Conservation (phyloP, 1,140 invertebrate species). For the Drosophila tsacasi region DNA sequence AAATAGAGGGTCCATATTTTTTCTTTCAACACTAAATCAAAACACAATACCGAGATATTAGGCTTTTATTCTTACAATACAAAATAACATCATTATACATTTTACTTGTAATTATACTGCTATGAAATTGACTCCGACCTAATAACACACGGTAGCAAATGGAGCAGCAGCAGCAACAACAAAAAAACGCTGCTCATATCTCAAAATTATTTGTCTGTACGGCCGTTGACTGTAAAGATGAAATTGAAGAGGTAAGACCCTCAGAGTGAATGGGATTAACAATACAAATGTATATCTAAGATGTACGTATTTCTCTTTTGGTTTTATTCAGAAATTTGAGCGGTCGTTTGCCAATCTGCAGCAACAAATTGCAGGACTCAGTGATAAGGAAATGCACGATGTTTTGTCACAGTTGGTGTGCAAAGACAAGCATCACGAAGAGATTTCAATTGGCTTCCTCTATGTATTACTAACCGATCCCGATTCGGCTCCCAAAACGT, state of each 20-base stretch:
- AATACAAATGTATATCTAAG: not conserved
- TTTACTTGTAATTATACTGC: slow-evolving; percentile 22
- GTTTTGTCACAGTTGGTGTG: slow-evolving; percentile 94
- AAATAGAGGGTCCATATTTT: slow-evolving; percentile 52
- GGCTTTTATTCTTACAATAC: slow-evolving; percentile 13
- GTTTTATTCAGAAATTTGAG: slow-evolving; percentile 93
- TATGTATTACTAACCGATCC: slow-evolving; percentile 96
- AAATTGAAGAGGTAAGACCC: slow-evolving; percentile 77
- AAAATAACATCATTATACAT: slow-evolving; percentile 37
- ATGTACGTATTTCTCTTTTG: not conserved
- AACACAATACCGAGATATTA: slow-evolving; percentile 37
- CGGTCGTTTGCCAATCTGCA: slow-evolving; percentile 92
- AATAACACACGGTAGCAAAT: slow-evolving; percentile 51
- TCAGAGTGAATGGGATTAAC: not conserved
- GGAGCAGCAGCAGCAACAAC: slow-evolving; percentile 67
- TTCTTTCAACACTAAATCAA: slow-evolving; percentile 56
- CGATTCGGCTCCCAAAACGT: slow-evolving; percentile 92
- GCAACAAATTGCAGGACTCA: slow-evolving; percentile 91
- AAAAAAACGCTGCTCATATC: slow-evolving; percentile 62
- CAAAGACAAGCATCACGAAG: slow-evolving; percentile 95
- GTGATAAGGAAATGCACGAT: slow-evolving; percentile 97
- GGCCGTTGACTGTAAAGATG: slow-evolving; percentile 80
- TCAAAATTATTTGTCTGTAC: slow-evolving; percentile 82
- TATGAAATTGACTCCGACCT: slow-evolving; percentile 36
- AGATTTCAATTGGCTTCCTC: slow-evolving; percentile 95